Evolutionary conservation across 2,113 vertebrate genomes (phyloP).

Genomic region (Chlamydotis undulata): DNA sequence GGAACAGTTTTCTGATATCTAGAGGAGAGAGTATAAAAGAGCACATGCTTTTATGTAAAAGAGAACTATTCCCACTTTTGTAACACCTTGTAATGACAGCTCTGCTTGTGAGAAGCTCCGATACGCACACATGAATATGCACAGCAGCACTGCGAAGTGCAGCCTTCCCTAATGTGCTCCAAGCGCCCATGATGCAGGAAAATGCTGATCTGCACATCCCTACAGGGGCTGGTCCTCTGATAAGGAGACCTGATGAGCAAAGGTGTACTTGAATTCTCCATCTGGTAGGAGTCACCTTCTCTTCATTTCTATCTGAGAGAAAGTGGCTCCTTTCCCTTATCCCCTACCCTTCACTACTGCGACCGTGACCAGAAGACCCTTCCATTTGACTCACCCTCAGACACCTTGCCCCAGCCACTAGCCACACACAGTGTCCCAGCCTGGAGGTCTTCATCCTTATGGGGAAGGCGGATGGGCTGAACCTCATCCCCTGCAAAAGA

Average conservation of each 20-base stretch:
- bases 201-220: background rate
- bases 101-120: fast-evolving
- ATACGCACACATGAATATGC: background rate
- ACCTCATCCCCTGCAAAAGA: background rate
- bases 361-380: background rate
- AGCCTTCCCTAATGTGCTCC: background rate
- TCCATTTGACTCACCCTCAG: background rate
- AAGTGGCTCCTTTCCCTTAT: background rate
- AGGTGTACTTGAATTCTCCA: background rate
- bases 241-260: background rate
- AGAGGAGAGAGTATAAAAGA: background rate
- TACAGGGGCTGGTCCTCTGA: background rate
- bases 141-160: background rate
- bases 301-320: background rate
- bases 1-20: background rate
- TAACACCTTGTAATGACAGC: background rate
- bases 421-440: background rate
- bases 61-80: background rate
- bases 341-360: background rate
- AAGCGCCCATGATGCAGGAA: background rate
- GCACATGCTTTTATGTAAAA: background rate
- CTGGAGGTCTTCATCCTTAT: background rate
- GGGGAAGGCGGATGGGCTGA: background rate
- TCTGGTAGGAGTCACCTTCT: background rate
- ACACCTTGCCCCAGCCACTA: background rate